Evolutionary conservation across 2,797 vertebrate species (phyloP), one percentile per base, ranked within the genome.

Genomic region (Sphenodon punctatus): DNA sequence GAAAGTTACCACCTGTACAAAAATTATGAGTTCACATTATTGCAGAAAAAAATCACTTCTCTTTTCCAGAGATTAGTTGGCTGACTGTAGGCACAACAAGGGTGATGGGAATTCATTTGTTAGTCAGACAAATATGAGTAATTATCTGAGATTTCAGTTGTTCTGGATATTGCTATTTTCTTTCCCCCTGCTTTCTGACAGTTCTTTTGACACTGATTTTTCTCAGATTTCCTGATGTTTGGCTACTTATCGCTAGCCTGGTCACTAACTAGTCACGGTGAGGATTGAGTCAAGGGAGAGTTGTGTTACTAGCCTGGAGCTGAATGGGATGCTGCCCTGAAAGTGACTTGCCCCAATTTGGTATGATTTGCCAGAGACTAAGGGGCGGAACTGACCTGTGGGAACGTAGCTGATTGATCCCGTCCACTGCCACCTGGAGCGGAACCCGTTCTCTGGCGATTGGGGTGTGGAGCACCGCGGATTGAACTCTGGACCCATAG

Each of bases 21-120:
- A 69, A 79, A 76, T 5, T 75, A 61, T 58, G 82, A 84, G 74
- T 65, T 48, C 61, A 55, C 60, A 74, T 20, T 45, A 39, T 25
- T 34, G 63, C 65, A 78, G 30, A 70, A 65, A 85, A 73, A 75
- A 87, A 81, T 34, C 56, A 63, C 53, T 32, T 38, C 42, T 32
- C 22, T 90, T 80, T 86, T 74, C 69, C 46, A 86, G 82, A 86
- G 72, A 81, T 60, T 32, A 55, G n/a, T 74, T 39, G 72, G 82
- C 56, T 77, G 74, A 69, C 72, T 76, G 77, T 30, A 64, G 80
- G 48, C 70, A 12, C n/a, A 92, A 84, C 17, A 86, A 87, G 75
- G 66, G 73, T 87, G 74, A 73, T 20, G 53, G 66, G 59, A 91
- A 82, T 80, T 78, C 63, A 69, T 30, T 64, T 80, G 58, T 43